Evolutionary conservation across 2,888 invertebrate genomes (phyloP).

Genomic region (Monoplex corrugatus): DNA sequence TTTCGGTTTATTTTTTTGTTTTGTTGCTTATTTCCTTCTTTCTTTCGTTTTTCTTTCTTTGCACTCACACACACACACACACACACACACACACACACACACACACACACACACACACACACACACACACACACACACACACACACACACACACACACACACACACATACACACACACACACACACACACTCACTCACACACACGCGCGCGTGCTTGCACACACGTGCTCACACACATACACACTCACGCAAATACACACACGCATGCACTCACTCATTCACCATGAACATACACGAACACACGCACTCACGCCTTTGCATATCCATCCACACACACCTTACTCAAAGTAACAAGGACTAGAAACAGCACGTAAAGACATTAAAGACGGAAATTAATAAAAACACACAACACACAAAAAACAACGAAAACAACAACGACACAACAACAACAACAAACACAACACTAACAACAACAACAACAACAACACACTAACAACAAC

Average conservation of each 20-base stretch:
- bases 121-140: neutral
- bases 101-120: neutral
- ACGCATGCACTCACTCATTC: neutral
- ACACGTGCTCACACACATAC: neutral
- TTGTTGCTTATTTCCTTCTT: neutral
- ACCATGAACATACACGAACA: neutral
- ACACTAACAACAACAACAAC: too few relatives aligned
- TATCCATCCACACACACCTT: too few relatives aligned
- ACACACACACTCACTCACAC: neutral
- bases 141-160: conserved; percentile 25
- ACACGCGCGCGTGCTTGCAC: neutral
- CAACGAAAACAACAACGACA: too few relatives aligned
- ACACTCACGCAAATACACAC: neutral
- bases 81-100: neutral
- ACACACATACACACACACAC: conserved; percentile 21
- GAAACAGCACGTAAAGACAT: too few relatives aligned
- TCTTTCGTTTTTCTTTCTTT: neutral
- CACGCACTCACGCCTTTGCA: too few relatives aligned
- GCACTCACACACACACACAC: neutral
- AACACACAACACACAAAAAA: neutral
- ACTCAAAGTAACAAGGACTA: too few relatives aligned
- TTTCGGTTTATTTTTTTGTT: neutral
- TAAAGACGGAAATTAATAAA: too few relatives aligned
- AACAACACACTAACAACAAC: too few relatives aligned
- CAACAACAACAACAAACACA: too few relatives aligned